phyloP scores from a whole-genome alignment of 2,797 vertebrate genomes.

The Microchirus variegatus region DNA sequence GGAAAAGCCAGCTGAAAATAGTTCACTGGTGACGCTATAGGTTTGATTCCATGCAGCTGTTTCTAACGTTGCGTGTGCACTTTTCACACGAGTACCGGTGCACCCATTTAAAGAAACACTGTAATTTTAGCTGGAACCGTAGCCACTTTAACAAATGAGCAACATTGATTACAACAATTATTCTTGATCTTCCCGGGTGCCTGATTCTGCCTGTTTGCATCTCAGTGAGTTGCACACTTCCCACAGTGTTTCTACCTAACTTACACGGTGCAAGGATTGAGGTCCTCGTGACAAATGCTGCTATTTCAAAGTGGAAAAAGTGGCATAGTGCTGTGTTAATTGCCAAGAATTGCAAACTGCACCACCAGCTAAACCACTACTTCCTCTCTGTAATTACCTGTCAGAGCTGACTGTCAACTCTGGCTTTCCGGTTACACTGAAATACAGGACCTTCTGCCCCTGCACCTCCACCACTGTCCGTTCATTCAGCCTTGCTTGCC shows the following conservation, averaged over 20 bases:
- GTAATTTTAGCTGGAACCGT: too few relatives aligned
- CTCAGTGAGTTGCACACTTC: too few relatives aligned
- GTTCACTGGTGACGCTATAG: not conserved
- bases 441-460: slow-evolving; percentile 4
- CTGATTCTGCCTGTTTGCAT: too few relatives aligned
- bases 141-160: too few relatives aligned
- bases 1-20: slow-evolving; percentile 4
- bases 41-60: slow-evolving; percentile 32
- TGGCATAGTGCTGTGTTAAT: slow-evolving; percentile 18
- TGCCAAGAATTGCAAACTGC: slow-evolving; percentile 1
- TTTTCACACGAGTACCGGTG: not conserved
- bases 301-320: too few relatives aligned
- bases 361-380: not conserved
- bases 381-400: slow-evolving; percentile 63
- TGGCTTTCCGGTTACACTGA: slow-evolving; percentile 15
- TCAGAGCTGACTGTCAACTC: slow-evolving; percentile 39
- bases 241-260: too few relatives aligned
- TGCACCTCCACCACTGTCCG: slow-evolving; percentile 8
- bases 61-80: not conserved
- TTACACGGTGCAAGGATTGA: too few relatives aligned
- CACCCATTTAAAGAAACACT: too few relatives aligned
- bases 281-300: too few relatives aligned
- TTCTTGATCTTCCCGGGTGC: too few relatives aligned
- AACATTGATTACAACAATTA: too few relatives aligned
- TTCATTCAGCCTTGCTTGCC: not conserved